A percentile compares a stretch with the other conserved stretches of the same genome.
Conservation (phyloP, 2,797 vertebrate genomes). For the Chiloscyllium punctatum region DNA sequence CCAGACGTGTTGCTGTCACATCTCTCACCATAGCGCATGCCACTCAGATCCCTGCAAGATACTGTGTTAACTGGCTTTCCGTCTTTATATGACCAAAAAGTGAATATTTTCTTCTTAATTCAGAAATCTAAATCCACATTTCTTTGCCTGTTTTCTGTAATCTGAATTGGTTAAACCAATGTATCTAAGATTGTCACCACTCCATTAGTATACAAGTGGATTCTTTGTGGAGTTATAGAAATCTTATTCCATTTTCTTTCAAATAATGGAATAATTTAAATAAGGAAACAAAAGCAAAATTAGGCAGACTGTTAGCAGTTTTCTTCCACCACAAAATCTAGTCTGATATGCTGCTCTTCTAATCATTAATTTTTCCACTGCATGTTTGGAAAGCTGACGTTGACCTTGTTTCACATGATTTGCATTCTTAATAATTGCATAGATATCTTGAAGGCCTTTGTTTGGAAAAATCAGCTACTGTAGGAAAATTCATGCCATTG, state of each 20-base stretch:
- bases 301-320: background rate
- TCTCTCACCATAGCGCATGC: no score
- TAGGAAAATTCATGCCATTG: background rate
- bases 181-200: background rate
- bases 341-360: background rate
- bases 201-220: background rate
- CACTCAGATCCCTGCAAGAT: no score
- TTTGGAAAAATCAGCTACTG: conserved; percentile 17
- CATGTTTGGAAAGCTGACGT: background rate
- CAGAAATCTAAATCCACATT: background rate
- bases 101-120: background rate
- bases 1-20: no score
- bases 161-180: background rate
- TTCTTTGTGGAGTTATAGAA: background rate
- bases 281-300: background rate
- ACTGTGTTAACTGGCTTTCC: no score
- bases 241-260: background rate
- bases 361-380: background rate
- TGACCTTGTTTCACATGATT: background rate
- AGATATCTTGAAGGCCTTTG: conserved; percentile 7
- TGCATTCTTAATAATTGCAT: background rate
- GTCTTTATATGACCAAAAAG: background rate
- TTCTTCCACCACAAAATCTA: background rate
- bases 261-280: background rate
- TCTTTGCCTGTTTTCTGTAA: background rate